Evolutionary conservation across 64 coral and sea anemone genomes (phyloP), one percentile per base, ranked within the genome.

Genomic region (Dendrophyllia cribrosa): DNA sequence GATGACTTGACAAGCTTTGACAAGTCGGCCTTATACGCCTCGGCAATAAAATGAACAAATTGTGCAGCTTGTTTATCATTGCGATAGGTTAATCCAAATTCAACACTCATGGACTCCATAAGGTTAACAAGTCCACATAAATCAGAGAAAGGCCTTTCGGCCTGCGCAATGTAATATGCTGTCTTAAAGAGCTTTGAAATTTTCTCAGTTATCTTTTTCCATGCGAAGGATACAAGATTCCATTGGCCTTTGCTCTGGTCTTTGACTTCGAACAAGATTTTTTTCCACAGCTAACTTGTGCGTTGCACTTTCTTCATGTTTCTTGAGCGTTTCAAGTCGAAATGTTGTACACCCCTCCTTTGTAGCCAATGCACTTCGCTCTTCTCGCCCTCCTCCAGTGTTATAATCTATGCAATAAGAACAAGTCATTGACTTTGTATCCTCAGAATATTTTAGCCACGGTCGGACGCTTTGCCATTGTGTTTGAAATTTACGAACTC

Each of bases 141-240:
- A 89, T 89, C 70, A 88, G 86, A 88, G 22, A 46, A 76, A 46
- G 86, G 86, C 44, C 87, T 89, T 89, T 89, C 71, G 75, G 73
- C 72, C 64, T 89, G 87, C 23, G 71, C 87, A 60, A 77, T 60
- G 76, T 89, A 89, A 89, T 89, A 77, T 15, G 87, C 87, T 20
- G 58, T 89, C 58, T 11, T 58, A 63, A 89, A 88, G 60, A 89
- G 71, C 87, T 89, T 89, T 89, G n/a, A n/a, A n/a, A n/a, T n/a
- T n/a, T n/a, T n/a, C 59, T 77, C 55, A 43, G 60, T 88, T 88
- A 46, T 88, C 87, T 88, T 88, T 88, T 88, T 88, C 87, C 87
- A 88, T 88, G 24, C 45, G n/a, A 88, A 88, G 86, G 71, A 88
- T 88, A 64, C 86, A 88, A 88, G 86, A 68, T 88, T 88, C 86